Evolutionary conservation across 2,888 invertebrate genomes (phyloP), one percentile per base, ranked within the genome.

Genomic region (Zelleria hepariella): DNA sequence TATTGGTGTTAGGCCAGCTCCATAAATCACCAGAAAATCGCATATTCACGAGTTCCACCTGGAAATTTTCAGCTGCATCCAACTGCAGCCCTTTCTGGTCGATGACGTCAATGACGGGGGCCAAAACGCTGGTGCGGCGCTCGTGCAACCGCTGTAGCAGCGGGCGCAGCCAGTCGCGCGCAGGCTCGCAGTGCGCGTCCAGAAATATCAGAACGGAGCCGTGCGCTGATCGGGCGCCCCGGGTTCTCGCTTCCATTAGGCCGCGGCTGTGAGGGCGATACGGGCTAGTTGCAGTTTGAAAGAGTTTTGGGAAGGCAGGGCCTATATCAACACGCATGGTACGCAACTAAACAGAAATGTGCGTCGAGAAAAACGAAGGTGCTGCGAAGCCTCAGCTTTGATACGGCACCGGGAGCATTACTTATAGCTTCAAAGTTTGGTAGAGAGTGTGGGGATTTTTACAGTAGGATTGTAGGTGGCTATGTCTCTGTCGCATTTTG

Each of bases 161-260:
- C 0, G 99, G 99, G 73, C 98, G 95, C 63, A 98, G 90, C 96
- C 97, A 97, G 67, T 93, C 92, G 48, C 83, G 80, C 63, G 93
- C 93, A 2, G 91, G 93, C 89, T 98, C 98, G 82, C 97, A 97
- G 81, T 98, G 98, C 1, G 97, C 95, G 87, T 98, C 98, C 64
- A 97, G 88, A 82, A 98, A 98, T 57, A 97, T 91, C 58, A 97
- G 80, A 47, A 93, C 94, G 72, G 96, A 94, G 0, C 95, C 97
- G 1, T 68, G 75, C 1, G 98, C 96, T 62, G 91, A 91, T 62
- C 94, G 91, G 1, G 98, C 98, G 52, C 99, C 98, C 58, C 94
- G 94, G 65, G 98, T 86, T 55, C 98, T 91, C 0, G 98, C 98
- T 49, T 96, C 90, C 60, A 97, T 92, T 59, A 95, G 25, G 0